Percentiles rank a stretch among this genome's conserved stretches.
Conservation (phyloP, 2,113 vertebrate genomes). For the Lepus americanus region DNA sequence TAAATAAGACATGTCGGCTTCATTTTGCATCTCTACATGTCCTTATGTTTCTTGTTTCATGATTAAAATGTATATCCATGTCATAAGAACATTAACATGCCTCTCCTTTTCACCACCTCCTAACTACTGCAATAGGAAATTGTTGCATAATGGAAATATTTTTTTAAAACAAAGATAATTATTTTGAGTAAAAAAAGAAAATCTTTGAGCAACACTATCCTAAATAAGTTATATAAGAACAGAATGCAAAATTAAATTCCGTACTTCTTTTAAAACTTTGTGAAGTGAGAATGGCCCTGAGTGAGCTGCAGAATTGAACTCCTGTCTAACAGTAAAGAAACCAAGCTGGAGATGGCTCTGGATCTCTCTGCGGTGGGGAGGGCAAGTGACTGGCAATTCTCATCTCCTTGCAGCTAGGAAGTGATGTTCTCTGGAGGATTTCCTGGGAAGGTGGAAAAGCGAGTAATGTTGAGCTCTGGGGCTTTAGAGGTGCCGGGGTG, state of each 20-base stretch:
- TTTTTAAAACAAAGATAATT: conserved; percentile 30
- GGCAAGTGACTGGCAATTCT: not conserved
- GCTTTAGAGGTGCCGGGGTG: conserved; percentile 10
- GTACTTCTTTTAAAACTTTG: conserved; percentile 27
- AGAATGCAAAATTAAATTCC: conserved; percentile 5
- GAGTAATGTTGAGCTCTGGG: conserved; percentile 16
- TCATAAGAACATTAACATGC: not conserved
- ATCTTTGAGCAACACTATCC: not conserved
- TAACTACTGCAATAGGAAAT: not conserved
- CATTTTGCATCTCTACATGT: conserved; percentile 13
- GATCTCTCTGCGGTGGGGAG: not conserved
- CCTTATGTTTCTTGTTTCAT: conserved; percentile 13
- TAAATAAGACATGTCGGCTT: conserved; percentile 50
- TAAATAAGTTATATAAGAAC: conserved; percentile 50
- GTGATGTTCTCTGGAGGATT: conserved; percentile 35
- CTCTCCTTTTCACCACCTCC: not conserved
- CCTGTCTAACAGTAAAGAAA: conserved; percentile 8
- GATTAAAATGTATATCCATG: conserved; percentile 12
- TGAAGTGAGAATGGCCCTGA: not conserved
- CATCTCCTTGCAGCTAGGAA: conserved; percentile 57
- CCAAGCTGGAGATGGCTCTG: not conserved
- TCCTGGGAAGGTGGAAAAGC: not conserved
- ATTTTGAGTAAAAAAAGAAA: conserved; percentile 38
- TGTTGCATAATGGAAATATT: not conserved
- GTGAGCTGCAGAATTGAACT: conserved; percentile 10